These are phyloP conservation scores for Rhipidura dahli DNA, from an alignment of 2,113 vertebrate genomes.

Conservation along the genomic window DNA sequence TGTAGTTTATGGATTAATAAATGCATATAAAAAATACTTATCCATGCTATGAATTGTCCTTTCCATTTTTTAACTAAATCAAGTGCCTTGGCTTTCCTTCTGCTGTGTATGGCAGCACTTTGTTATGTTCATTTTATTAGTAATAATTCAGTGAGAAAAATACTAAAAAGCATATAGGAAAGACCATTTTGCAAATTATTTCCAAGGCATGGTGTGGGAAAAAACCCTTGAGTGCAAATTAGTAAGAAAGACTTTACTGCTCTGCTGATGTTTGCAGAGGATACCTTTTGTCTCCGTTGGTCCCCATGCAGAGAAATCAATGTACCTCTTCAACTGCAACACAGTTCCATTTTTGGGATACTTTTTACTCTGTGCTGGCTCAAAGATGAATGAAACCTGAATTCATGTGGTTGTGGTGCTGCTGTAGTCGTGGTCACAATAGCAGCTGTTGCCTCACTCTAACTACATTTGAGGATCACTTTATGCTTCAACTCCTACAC, in stretches of 20 bases:
- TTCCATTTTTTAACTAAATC: slow-evolving; percentile 72
- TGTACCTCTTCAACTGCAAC: slow-evolving; percentile 51
- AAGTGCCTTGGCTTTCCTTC: slow-evolving; percentile 45
- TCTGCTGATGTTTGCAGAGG: background rate
- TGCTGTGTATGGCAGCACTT: background rate
- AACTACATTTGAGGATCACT: slow-evolving; percentile 73
- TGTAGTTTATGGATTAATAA: slow-evolving; percentile 93
- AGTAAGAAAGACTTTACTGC: background rate
- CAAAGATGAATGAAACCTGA: slow-evolving; percentile 52
- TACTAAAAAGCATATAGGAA: background rate
- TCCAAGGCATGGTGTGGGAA: background rate
- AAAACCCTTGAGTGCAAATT: background rate
- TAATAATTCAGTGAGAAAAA: slow-evolving; percentile 24
- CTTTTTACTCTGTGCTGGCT: background rate
- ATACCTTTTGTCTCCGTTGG: background rate
- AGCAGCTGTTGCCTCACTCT: slow-evolving; percentile 71
- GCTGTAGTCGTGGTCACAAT: slow-evolving; percentile 57
- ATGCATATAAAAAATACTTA: slow-evolving; percentile 83
- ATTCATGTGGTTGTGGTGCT: slow-evolving; percentile 39
- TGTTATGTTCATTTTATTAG: slow-evolving; percentile 14
- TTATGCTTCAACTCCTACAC: slow-evolving; percentile 71
- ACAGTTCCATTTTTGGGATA: slow-evolving; percentile 48
- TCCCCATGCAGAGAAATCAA: slow-evolving; percentile 51
- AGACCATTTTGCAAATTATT: background rate
- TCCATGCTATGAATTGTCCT: slow-evolving; percentile 78